Conservation (phyloP, 2,797 vertebrate species). For the Pseudochromis fuscus region DNA sequence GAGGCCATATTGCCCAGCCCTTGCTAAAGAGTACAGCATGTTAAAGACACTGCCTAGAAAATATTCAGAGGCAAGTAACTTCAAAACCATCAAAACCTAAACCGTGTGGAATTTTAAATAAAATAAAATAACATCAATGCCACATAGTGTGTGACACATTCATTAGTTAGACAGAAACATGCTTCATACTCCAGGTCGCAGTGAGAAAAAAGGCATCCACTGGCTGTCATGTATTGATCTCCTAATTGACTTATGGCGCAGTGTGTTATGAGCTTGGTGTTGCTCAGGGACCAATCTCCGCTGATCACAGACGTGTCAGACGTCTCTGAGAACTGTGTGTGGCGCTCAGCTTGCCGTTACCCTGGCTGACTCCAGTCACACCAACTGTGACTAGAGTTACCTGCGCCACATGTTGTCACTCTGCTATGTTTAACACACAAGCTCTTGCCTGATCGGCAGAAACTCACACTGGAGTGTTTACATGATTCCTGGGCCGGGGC, state of each 20-base stretch:
- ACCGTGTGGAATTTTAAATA: not conserved
- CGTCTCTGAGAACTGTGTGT: slow-evolving; percentile 8
- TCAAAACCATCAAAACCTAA: not conserved
- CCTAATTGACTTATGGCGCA: slow-evolving; percentile 50
- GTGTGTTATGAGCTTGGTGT: slow-evolving; percentile 44
- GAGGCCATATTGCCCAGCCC: not conserved
- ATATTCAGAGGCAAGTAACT: not conserved
- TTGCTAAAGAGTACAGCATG: not conserved
- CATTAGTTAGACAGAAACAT: slow-evolving; percentile 10
- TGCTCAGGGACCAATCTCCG: slow-evolving; percentile 46
- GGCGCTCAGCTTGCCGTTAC: not conserved
- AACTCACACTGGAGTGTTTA: slow-evolving; percentile 25
- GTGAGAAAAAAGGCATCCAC: slow-evolving; percentile 49
- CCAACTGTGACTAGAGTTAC: not conserved
- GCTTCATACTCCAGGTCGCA: slow-evolving; percentile 43
- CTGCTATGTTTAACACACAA: slow-evolving; percentile 37
- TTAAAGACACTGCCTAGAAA: not conserved
- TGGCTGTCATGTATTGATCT: slow-evolving; percentile 59
- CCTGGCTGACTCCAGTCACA: slow-evolving; percentile 23
- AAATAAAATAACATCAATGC: slow-evolving; percentile 5
- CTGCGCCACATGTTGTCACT: slow-evolving; percentile 31
- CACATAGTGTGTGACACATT: slow-evolving; percentile 27
- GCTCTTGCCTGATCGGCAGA: slow-evolving; percentile 21
- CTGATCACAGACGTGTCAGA: slow-evolving; percentile 40
- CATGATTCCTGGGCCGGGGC: slow-evolving; percentile 13